Base-by-base conservation (phyloP, 2,888 invertebrate species). In the Spilarctia lutea region DNA sequence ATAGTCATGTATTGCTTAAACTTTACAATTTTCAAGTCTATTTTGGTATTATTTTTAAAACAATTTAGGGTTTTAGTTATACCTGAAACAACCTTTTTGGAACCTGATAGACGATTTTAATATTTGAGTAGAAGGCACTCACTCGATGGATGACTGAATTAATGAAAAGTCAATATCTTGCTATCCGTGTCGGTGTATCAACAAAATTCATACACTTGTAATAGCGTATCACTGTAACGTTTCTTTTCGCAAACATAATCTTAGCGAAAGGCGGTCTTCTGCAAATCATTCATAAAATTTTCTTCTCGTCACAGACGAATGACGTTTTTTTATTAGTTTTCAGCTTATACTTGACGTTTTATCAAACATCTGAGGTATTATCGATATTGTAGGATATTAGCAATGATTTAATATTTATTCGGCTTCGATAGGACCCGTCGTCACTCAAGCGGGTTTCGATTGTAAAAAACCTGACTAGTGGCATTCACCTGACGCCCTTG, bases 401-500 rank as follows among this genome's bases (percentile, higher is more conserved):
- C 83, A 87, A 88, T 86, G 87, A 85, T 84, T 52, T 86, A 84
- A 86, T 88, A 85, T 92, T 89, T 90, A 92, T 93, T 93, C 94
- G 93, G 93, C 91, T 93, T 90, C 89, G 86, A 89, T 89, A 90
- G 89, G 89, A 88, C 90, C 86, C 90, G 90, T 90, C 90, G 91
- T 90, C 93, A 91, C 90, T 91, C 92, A 89, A 91, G 92, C 92
- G 86, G 88, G 90, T 91, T 90, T 88, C 83, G 86, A 87, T 90
- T 88, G 83, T 89, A 94, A 94, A 94, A 94, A 94, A 93, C 91
- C 88, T 88, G 92, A 88, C 90, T 87, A 85, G 93, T 94, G 95
- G 93, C 95, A 93, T 94, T 95, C 95, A 95, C 95, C 95, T 90
- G 92, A 84, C 85, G 94, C 91, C 95, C 95, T 95, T 95, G 94